Evolutionary conservation across 2,113 vertebrate species (phyloP).

Genomic region (Rhynchomys soricoides): DNA sequence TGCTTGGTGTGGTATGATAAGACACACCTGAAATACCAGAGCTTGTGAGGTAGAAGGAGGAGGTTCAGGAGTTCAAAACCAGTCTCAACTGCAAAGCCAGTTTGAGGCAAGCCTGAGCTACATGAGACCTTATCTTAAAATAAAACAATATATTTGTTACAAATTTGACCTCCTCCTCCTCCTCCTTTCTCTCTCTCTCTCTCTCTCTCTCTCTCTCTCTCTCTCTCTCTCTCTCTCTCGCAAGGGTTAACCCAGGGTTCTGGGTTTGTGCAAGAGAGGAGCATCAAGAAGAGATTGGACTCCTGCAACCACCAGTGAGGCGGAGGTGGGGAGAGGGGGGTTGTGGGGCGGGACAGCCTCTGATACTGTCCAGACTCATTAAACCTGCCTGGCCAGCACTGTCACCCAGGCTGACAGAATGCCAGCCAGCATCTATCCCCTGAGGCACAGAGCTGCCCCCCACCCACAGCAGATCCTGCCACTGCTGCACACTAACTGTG

Average conservation of each 20-base stretch:
- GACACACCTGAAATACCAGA: neutral
- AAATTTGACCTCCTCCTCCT: neutral
- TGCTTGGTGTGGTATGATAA: neutral
- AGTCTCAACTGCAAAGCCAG: neutral
- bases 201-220: neutral
- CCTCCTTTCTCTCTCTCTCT: neutral
- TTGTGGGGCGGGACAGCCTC: neutral
- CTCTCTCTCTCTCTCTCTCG: neutral
- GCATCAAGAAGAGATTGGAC: slow-evolving; percentile 21
- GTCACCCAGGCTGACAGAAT: slow-evolving; percentile 63
- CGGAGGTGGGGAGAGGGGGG: neutral
- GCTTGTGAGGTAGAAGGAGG: neutral
- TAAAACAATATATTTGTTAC: neutral
- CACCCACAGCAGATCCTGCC: neutral
- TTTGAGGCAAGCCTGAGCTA: neutral
- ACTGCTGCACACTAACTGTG: neutral
- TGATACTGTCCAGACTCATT: slow-evolving; percentile 79
- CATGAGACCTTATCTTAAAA: neutral
- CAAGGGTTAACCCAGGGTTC: neutral
- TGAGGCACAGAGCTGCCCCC: slow-evolving; percentile 26
- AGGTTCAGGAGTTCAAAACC: neutral
- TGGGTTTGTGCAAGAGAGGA: slow-evolving; percentile 33
- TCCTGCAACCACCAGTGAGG: slow-evolving; percentile 1
- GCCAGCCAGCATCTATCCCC: slow-evolving; percentile 61
- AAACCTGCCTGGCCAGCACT: slow-evolving; percentile 57